Conservation (phyloP, 2,888 invertebrate species). For the Meteorus cinctellus region DNA sequence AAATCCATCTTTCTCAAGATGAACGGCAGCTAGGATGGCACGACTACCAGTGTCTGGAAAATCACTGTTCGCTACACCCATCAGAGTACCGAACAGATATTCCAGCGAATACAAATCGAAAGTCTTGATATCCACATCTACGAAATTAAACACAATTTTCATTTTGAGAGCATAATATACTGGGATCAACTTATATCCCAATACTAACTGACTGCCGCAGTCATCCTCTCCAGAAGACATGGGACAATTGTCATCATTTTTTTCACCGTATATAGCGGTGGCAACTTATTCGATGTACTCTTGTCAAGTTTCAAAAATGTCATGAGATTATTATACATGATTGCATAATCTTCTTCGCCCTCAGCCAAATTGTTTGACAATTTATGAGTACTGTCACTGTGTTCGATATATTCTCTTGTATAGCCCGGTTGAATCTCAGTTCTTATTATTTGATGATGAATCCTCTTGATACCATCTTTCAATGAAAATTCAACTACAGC, state of each 20-base stretch:
- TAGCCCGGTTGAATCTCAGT: constrained; percentile 72
- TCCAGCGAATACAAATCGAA: constrained; percentile 47
- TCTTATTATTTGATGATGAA: constrained; percentile 71
- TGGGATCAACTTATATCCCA: constrained; percentile 10
- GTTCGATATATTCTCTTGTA: constrained; percentile 71
- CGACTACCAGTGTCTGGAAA: constrained; percentile 43
- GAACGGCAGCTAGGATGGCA: constrained; percentile 58
- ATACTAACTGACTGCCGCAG: constrained; percentile 53
- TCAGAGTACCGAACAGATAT: constrained; percentile 40
- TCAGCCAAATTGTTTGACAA: constrained; percentile 69
- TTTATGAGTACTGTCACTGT: constrained; percentile 73
- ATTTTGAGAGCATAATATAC: constrained; percentile 40
- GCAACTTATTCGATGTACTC: constrained; percentile 53
- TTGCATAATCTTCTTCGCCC: constrained; percentile 63
- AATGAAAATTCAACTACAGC: constrained; percentile 74
- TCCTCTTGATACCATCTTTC: constrained; percentile 68
- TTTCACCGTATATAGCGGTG: constrained; percentile 73
- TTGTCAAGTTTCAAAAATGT: constrained; percentile 67
- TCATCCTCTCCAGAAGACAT: constrained; percentile 55
- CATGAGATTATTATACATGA: constrained; percentile 71
- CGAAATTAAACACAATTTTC: neutral
- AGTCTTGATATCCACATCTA: constrained; percentile 52
- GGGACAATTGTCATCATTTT: constrained; percentile 44
- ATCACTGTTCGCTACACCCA: constrained; percentile 14
- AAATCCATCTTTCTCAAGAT: constrained; percentile 71